A percentile compares a stretch with the other conserved stretches of the same genome.
phyloP scores from a whole-genome alignment of 2,888 invertebrate species.

The Nomada fabriciana region DNA sequence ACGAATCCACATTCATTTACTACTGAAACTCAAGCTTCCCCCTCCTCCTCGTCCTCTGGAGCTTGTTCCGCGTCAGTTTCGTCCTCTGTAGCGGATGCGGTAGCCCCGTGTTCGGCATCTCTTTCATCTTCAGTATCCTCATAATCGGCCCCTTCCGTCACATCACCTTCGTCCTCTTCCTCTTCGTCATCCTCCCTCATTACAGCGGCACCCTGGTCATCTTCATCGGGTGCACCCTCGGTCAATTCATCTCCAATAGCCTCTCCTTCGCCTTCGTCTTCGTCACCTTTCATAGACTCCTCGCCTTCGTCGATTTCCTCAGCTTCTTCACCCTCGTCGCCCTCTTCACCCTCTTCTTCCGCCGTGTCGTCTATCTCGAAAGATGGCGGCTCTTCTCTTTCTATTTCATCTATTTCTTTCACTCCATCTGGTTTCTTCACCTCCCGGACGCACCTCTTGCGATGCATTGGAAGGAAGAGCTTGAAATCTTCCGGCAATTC shows the following conservation, averaged over 20 bases:
- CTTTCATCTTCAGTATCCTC: constrained; percentile 31
- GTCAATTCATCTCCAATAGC: constrained; percentile 31
- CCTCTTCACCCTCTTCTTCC: constrained; percentile 28
- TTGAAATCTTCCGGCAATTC: constrained; percentile 98
- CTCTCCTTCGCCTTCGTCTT: constrained; percentile 5
- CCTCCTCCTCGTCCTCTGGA: constrained; percentile 27
- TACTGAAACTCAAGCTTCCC: constrained; percentile 12
- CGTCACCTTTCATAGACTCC: neutral
- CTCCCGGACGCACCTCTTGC: constrained; percentile 59
- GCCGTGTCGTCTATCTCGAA: constrained; percentile 15
- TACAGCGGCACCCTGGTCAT: neutral
- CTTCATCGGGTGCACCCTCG: constrained; percentile 8
- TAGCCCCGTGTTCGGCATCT: constrained; percentile 6
- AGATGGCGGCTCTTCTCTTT: constrained; percentile 34
- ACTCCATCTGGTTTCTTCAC: constrained; percentile 10
- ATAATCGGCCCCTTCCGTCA: constrained; percentile 10
- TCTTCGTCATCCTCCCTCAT: constrained; percentile 8
- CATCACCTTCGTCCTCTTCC: constrained; percentile 29
- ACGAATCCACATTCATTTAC: neutral
- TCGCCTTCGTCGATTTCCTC: neutral
- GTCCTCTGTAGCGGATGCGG: constrained; percentile 35
- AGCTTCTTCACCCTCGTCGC: constrained; percentile 23
- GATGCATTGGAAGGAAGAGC: constrained; percentile 95
- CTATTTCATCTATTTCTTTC: constrained; percentile 26
- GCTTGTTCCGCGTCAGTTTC: constrained; percentile 39